Conservation (phyloP, 1,140 invertebrate genomes). For the Paraescarpia echinospica region DNA sequence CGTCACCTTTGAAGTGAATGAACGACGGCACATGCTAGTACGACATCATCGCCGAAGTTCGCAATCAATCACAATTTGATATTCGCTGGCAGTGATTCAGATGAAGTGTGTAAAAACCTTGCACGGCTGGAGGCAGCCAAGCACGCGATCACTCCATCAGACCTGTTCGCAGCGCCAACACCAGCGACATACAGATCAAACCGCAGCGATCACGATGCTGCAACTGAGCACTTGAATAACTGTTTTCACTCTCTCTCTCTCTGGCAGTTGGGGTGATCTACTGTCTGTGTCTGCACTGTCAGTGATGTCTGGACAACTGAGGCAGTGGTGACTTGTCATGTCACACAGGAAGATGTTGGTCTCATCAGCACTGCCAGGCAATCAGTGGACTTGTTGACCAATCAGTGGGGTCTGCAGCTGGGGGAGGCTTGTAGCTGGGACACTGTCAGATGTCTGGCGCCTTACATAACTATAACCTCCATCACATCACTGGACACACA, state of each 20-base stretch:
- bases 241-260: not conserved
- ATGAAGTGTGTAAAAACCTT: not conserved
- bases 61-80: not conserved
- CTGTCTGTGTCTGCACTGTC: not conserved
- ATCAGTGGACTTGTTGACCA: not conserved
- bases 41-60: not conserved
- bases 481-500: not conserved
- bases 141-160: not conserved
- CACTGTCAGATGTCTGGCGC: not conserved
- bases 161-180: not conserved
- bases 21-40: not conserved
- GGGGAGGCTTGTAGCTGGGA: too few relatives aligned
- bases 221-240: not conserved
- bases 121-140: not conserved
- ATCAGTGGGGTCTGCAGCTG: too few relatives aligned
- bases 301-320: not conserved
- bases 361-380: not conserved
- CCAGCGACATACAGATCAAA: not conserved
- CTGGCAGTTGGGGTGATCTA: not conserved
- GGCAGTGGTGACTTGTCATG: not conserved
- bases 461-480: not conserved
- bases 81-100: not conserved
- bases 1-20: not conserved
- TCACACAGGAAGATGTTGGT: not conserved
- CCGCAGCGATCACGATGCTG: too few relatives aligned